Base-by-base conservation (phyloP, 2,888 invertebrate genomes). In the Aethes cnicana region DNA sequence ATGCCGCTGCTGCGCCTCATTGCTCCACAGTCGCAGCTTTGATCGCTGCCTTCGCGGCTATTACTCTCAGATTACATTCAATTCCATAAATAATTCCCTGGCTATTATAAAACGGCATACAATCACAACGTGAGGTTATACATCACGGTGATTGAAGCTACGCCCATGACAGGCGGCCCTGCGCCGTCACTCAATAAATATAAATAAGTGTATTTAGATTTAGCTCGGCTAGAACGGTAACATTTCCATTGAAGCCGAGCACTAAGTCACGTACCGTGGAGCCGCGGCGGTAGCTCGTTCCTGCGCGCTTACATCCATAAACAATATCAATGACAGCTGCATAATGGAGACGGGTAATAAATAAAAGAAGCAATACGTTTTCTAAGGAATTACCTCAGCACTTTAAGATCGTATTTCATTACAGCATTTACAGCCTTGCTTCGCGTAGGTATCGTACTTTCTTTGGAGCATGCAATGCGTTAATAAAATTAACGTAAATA, bases 81-180 rank as follows among this genome's bases (percentile, higher is more conserved):
- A n/a, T 28, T 39, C 17, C 17, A 39, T 17, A 37, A 28, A 37
- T 47, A 39, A 39, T 32, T 32, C 12, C 23, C 35, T 21, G 16
- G 20, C 42, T 42, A 41, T 41, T 41, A 49, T 26, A 26, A 18
- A 42, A 42, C 11, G 28, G 16, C 20, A 21, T 32, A 6, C 4
- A 12, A 9, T 16, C 16, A 30, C 14, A 30, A 18, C 8, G 11
- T 48, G 42, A 48, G 48, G 42, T 69, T 69, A 66, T 63, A 68
- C 58, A 65, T 70, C 62, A 66, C 56, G 56, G 62, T 72, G 72
- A 72, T 70, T 65, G 67, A 71, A 65, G 72, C 56, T 62, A 68
- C 73, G 73, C 69, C 72, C 66, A 16, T 57, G 65, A 62, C 64
- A 62, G 61, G 39, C 55, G 44, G 64, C 17, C 48, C 21, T 36